These are phyloP conservation scores for Ophthalmolycus amberensis DNA, from an alignment of 2,113 vertebrate genomes.

Conservation along the genomic window DNA sequence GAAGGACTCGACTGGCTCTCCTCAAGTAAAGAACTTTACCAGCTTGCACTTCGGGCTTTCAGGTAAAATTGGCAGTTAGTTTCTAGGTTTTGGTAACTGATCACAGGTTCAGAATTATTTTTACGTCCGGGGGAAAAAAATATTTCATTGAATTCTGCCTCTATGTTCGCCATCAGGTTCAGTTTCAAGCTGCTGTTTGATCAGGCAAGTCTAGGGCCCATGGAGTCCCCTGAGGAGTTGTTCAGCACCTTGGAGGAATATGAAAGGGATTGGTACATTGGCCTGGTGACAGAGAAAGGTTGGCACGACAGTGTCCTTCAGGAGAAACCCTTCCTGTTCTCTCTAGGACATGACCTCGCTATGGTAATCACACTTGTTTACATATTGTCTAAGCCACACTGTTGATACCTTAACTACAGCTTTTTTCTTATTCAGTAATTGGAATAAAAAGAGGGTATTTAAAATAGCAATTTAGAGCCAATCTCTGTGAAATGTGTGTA, in stretches of 20 bases:
- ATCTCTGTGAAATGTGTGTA: background rate
- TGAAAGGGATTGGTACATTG: conserved; percentile 94
- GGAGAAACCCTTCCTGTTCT: conserved; percentile 95
- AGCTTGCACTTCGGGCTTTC: conserved; percentile 92
- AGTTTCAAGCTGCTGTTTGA: conserved; percentile 96
- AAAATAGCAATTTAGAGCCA: background rate
- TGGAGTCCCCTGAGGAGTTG: conserved; percentile 91
- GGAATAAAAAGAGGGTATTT: conserved; percentile 2
- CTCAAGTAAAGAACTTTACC: conserved; percentile 91
- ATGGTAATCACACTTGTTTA: conserved; percentile 86
- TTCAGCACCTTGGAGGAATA: conserved; percentile 90
- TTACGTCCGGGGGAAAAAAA: background rate
- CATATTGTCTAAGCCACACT: background rate
- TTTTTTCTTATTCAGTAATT: background rate
- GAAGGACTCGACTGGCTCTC: conserved; percentile 92
- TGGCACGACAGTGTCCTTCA: conserved; percentile 94
- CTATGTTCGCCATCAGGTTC: conserved; percentile 83
- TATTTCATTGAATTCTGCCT: background rate
- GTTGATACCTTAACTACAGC: background rate
- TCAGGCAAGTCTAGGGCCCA: conserved; percentile 92
- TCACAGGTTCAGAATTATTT: background rate
- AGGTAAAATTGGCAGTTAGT: conserved; percentile 84
- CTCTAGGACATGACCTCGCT: conserved; percentile 92
- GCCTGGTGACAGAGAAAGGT: conserved; percentile 90
- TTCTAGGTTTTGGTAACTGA: background rate